Evolutionary conservation across 2,888 invertebrate genomes (phyloP).

Genomic region (Parnassius orleans): DNA sequence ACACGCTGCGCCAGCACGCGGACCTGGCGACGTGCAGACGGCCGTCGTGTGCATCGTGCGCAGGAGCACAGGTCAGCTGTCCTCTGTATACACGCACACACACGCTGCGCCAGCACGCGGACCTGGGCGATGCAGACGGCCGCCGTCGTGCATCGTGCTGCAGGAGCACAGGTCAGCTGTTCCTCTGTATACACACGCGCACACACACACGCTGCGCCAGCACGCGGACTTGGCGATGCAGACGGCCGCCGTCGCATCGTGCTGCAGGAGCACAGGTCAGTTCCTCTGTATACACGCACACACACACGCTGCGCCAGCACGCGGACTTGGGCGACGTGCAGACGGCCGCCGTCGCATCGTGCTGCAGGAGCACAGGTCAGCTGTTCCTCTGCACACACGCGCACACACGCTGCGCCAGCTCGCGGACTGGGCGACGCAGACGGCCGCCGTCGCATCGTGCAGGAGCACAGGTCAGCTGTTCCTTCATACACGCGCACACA

Average conservation of each 20-base stretch:
- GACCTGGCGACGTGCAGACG: constrained; percentile 93
- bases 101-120: constrained; percentile 88
- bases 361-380: constrained; percentile 84
- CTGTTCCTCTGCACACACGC: background rate
- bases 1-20: constrained; percentile 87
- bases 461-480: constrained; percentile 72
- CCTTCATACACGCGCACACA: background rate
- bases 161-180: constrained; percentile 79
- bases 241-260: constrained; percentile 90
- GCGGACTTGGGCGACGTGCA: constrained; percentile 93
- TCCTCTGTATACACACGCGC: background rate
- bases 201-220: constrained; percentile 82
- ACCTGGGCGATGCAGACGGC: constrained; percentile 94
- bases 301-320: constrained; percentile 84
- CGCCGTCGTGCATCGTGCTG: constrained; percentile 89
- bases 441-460: constrained; percentile 89
- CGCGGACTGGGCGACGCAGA: constrained; percentile 93
- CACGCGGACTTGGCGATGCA: constrained; percentile 94
- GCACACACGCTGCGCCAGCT: constrained; percentile 85
- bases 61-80: constrained; percentile 79
- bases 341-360: constrained; percentile 90
- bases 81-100: background rate
- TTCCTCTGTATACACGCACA: background rate
- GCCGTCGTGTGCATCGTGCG: constrained; percentile 90
- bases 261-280: constrained; percentile 84